These are phyloP conservation scores for Rutilus rutilus DNA, from an alignment of 2,113 vertebrate species.

Conservation along the genomic window DNA sequence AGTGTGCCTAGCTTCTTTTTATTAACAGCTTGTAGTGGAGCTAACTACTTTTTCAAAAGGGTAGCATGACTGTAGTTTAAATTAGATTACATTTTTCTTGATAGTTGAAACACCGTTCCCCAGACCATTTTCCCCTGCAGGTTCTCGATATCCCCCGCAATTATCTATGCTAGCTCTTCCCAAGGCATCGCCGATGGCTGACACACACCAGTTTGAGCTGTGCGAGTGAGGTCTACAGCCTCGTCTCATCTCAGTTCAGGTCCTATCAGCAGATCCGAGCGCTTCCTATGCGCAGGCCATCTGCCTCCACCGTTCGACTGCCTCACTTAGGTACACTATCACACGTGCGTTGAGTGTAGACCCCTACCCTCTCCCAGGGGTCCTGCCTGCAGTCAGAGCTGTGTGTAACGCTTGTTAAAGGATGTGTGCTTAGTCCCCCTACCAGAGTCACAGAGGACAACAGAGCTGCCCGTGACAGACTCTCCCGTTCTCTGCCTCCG, in stretches of 20 bases:
- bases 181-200: conserved; percentile 38
- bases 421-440: conserved; percentile 18
- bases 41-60: not conserved
- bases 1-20: not conserved
- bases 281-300: conserved; percentile 16
- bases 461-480: not conserved
- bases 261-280: not conserved
- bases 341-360: not conserved
- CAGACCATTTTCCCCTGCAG: not conserved
- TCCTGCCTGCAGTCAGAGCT: not conserved
- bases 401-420: conserved; percentile 6
- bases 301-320: conserved; percentile 6
- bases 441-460: not conserved
- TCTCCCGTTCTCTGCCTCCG: not conserved
- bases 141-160: conserved; percentile 4
- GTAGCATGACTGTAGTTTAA: not conserved
- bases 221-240: conserved; percentile 2
- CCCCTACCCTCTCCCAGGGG: not conserved
- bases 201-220: conserved; percentile 12
- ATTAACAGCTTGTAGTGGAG: not conserved
- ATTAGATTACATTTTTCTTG: not conserved
- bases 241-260: conserved; percentile 25
- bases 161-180: conserved; percentile 28
- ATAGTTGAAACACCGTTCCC: not conserved
- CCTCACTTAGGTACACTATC: not conserved